Evolutionary conservation across 2,113 vertebrate genomes (phyloP).

Genomic region (Hemiprocne comata): DNA sequence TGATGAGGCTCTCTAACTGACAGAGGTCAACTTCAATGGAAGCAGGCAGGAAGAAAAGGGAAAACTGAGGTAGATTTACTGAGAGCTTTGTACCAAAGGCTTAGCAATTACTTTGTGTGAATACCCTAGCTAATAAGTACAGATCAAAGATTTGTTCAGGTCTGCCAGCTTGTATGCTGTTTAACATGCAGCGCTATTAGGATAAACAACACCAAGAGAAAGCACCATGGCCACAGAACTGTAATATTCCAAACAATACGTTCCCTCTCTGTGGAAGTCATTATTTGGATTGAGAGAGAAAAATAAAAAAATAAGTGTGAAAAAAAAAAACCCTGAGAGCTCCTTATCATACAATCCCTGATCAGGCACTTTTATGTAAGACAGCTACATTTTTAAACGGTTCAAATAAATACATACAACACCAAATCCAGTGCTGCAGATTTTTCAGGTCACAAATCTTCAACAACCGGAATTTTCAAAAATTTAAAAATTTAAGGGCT

Average conservation of each 20-base stretch:
- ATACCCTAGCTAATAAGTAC: slow-evolving; percentile 80
- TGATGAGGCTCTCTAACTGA: slow-evolving; percentile 82
- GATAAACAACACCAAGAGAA: slow-evolving; percentile 73
- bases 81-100: slow-evolving; percentile 74
- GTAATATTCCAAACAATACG: slow-evolving; percentile 33
- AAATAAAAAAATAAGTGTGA: background rate
- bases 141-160: slow-evolving; percentile 80
- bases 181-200: slow-evolving; percentile 75
- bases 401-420: background rate
- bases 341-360: background rate
- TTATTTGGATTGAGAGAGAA: background rate
- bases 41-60: slow-evolving; percentile 77
- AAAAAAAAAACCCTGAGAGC: background rate
- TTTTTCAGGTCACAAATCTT: background rate
- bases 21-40: slow-evolving; percentile 86
- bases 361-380: background rate
- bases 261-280: slow-evolving; percentile 23
- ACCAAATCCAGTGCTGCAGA: rapidly evolving
- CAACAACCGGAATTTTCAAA: background rate
- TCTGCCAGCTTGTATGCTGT: slow-evolving; percentile 71
- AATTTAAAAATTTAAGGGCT: background rate
- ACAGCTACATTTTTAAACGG: background rate
- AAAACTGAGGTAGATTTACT: slow-evolving; percentile 82
- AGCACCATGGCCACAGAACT: slow-evolving; percentile 43
- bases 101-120: slow-evolving; percentile 79